These are phyloP conservation scores for Mormyrops attenuatus DNA, from an alignment of 2,797 vertebrate species.

Conservation along the genomic window DNA sequence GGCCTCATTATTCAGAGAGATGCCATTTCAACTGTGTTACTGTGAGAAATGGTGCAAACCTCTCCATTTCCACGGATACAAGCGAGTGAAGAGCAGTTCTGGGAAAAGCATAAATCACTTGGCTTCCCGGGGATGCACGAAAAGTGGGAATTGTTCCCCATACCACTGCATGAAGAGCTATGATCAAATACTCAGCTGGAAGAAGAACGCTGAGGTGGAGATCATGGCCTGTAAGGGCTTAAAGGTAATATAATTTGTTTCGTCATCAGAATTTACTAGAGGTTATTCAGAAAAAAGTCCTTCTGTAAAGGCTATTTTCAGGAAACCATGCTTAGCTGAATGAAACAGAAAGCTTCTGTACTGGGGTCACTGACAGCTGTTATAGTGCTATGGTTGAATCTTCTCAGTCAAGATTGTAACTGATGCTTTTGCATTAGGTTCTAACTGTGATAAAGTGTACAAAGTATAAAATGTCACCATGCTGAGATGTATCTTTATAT, in stretches of 20 bases:
- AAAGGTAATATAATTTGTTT: slow-evolving; percentile 15
- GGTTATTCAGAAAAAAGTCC: background rate
- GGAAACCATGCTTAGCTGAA: background rate
- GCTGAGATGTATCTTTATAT: background rate
- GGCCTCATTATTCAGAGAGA: slow-evolving; percentile 19
- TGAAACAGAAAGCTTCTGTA: background rate
- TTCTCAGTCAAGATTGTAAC: background rate
- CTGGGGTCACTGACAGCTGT: background rate
- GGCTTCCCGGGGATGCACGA: slow-evolving; percentile 9
- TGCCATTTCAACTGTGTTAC: slow-evolving; percentile 12
- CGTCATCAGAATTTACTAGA: background rate
- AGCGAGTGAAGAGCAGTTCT: background rate
- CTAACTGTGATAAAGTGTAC: background rate
- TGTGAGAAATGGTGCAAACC: background rate
- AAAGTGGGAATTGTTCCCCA: background rate
- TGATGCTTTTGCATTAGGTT: background rate
- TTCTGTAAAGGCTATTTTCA: background rate
- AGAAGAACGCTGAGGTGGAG: slow-evolving; percentile 11
- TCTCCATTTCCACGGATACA: slow-evolving; percentile 1
- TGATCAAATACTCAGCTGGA: slow-evolving; percentile 11
- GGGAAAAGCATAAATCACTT: background rate
- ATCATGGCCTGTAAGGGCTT: background rate
- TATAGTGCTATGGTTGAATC: background rate
- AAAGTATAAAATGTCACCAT: background rate
- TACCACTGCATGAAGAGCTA: background rate